phyloP scores from a whole-genome alignment of 1,140 invertebrate species.

The Sitodiplosis mosellana region DNA sequence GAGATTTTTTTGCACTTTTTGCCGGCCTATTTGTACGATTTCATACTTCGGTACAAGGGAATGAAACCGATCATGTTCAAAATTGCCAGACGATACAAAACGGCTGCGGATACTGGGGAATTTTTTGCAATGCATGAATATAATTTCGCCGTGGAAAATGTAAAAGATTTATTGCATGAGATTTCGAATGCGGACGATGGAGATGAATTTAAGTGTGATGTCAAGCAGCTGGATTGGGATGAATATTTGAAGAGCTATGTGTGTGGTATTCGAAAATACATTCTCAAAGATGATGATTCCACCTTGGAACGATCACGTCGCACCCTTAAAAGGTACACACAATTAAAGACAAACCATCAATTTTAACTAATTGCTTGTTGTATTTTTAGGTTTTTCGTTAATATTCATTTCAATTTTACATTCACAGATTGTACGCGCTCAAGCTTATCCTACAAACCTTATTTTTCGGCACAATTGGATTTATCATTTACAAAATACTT shows the following conservation, averaged over 20 bases:
- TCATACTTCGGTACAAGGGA: conserved; percentile 45
- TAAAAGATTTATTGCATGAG: conserved; percentile 40
- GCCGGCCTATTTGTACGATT: conserved; percentile 61
- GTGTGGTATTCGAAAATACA: conserved; percentile 56
- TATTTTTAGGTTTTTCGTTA: no score
- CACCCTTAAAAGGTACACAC: not conserved
- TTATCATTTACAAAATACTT: no score
- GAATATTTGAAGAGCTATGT: conserved; percentile 52
- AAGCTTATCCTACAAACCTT: no score
- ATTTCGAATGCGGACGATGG: conserved; percentile 38
- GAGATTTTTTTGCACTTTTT: conserved; percentile 53
- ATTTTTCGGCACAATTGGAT: no score
- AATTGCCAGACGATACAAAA: conserved; percentile 58
- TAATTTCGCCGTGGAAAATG: conserved; percentile 60
- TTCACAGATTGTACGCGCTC: no score
- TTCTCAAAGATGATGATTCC: conserved; percentile 54
- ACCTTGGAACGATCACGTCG: conserved; percentile 35
- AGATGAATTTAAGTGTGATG: conserved; percentile 37
- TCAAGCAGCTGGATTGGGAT: conserved; percentile 41
- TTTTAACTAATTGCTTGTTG: no score
- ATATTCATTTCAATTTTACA: no score
- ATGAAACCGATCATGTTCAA: conserved; percentile 73
- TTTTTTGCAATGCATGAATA: conserved; percentile 80
- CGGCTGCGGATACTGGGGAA: conserved; percentile 53
- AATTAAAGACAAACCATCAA: no score